Percentiles rank a stretch among this genome's conserved stretches.
phyloP scores from a whole-genome alignment of 2,888 invertebrate genomes.

The Archips crataeganus region DNA sequence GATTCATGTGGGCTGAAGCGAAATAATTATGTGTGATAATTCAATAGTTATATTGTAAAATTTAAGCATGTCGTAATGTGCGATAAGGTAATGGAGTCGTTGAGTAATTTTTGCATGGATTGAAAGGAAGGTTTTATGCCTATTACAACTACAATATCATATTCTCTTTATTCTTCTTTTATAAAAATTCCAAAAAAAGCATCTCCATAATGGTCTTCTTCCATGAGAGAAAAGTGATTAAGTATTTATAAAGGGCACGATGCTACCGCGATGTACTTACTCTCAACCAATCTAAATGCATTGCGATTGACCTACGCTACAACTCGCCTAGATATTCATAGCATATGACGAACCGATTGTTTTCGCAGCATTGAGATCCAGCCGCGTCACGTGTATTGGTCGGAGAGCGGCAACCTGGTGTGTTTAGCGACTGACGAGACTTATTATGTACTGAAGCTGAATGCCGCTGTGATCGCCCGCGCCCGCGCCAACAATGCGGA shows the following conservation, averaged over 20 bases:
- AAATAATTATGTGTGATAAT: background rate
- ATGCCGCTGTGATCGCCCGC: slow-evolving; percentile 91
- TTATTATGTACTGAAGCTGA: slow-evolving; percentile 97
- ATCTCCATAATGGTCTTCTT: too few relatives aligned
- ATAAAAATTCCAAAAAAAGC: background rate
- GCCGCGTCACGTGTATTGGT: slow-evolving; percentile 97
- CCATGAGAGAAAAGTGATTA: too few relatives aligned
- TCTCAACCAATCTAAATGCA: background rate
- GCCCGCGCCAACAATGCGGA: slow-evolving; percentile 92
- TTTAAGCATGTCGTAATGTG: background rate
- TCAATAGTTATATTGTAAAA: background rate
- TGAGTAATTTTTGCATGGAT: background rate
- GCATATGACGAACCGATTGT: background rate
- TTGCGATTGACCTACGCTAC: background rate
- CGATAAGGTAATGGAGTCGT: background rate
- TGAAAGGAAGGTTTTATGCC: background rate
- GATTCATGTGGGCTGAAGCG: background rate
- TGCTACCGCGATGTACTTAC: background rate
- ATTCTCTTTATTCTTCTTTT: background rate
- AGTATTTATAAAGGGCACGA: background rate
- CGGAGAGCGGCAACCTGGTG: slow-evolving; percentile 96
- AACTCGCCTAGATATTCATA: background rate
- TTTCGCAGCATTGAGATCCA: slow-evolving; percentile 96
- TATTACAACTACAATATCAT: background rate
- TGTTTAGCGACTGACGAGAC: slow-evolving; percentile 98